phyloP scores from a whole-genome alignment of 2,888 invertebrate species.

The Melanargia galathea region DNA sequence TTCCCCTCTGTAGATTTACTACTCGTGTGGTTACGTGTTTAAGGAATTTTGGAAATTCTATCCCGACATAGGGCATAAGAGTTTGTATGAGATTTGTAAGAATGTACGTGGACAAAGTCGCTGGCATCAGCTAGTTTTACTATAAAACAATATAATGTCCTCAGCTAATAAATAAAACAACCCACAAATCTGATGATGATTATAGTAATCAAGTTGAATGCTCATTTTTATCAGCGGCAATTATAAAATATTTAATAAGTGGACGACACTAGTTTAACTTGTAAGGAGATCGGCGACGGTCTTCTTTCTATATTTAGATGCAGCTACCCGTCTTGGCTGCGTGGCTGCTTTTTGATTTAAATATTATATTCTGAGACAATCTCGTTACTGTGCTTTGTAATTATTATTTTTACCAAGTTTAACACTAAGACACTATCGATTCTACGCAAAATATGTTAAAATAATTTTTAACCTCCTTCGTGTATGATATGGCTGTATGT shows the following conservation, averaged over 20 bases:
- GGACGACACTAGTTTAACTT: conserved; percentile 18
- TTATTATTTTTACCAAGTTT: no score
- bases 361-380: conserved; percentile 1
- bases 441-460: no score
- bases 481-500: no score
- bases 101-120: no score
- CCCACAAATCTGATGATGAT: conserved; percentile 23
- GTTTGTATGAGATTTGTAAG: no score
- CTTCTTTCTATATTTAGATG: conserved; percentile 21
- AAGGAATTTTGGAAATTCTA: no score
- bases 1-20: no score
- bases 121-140: no score
- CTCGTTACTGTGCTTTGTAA: background rate
- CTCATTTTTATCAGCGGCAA: conserved; percentile 25
- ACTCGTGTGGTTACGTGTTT: no score
- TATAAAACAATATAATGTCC: conserved; percentile 3
- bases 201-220: conserved; percentile 28
- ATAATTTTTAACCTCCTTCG: no score
- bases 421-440: no score
- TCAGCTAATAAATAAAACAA: conserved; percentile 20
- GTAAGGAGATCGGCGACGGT: conserved; percentile 12
- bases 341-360: conserved; percentile 5
- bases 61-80: no score
- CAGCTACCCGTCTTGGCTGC: background rate
- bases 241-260: conserved; percentile 30